phyloP scores from a whole-genome alignment of 2,888 invertebrate genomes.

The Sepiola atlantica region DNA sequence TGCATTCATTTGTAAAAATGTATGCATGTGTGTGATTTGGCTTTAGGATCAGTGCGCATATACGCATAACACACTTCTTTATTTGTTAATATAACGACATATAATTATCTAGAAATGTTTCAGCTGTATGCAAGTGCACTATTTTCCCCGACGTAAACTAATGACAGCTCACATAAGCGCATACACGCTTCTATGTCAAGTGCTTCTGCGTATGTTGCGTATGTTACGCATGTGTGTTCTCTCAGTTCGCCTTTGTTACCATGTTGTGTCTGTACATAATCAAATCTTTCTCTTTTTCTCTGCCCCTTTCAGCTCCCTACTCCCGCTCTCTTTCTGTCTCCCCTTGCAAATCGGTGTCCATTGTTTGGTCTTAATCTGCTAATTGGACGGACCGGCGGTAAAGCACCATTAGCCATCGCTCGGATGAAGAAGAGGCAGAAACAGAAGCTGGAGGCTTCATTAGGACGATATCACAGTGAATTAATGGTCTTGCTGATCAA shows the following conservation, averaged over 20 bases:
- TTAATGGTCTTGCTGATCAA: conserved; percentile 32
- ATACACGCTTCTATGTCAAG: not conserved
- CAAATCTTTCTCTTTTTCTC: too few species aligned
- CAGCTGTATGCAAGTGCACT: not conserved
- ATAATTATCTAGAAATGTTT: not conserved
- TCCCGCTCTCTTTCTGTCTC: too few species aligned
- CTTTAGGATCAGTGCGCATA: not conserved
- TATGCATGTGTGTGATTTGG: not conserved
- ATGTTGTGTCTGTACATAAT: not conserved
- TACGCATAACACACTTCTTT: not conserved
- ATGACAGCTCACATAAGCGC: not conserved
- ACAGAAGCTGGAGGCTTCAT: not conserved
- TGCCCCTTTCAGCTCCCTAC: too few species aligned
- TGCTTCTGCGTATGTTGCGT: not conserved
- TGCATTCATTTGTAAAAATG: not conserved
- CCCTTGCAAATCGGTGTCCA: conserved; percentile 11
- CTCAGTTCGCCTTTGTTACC: not conserved
- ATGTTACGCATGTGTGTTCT: not conserved
- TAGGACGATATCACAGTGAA: not conserved
- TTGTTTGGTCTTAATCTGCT: conserved; percentile 34
- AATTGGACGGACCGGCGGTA: not conserved
- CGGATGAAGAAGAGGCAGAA: not conserved
- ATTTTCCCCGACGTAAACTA: not conserved
- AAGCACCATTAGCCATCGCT: not conserved
- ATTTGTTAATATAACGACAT: not conserved